Evolutionary conservation across 2,888 invertebrate species (phyloP).

Genomic region (Temnothorax ravouxi): DNA sequence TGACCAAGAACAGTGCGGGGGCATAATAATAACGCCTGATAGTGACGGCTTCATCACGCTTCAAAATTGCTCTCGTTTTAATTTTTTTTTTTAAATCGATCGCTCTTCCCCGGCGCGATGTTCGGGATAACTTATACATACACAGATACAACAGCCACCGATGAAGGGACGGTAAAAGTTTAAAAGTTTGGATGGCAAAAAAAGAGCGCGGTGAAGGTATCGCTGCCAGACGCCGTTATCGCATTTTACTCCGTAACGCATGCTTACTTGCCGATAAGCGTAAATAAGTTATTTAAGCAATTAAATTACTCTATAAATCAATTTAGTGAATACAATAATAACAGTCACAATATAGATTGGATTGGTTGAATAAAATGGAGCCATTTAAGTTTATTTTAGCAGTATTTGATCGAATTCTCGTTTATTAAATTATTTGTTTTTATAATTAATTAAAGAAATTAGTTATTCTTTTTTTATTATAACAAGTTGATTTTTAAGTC

Average conservation of each 20-base stretch:
- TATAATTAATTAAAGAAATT: background rate
- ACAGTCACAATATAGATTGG: background rate
- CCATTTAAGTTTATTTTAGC: background rate
- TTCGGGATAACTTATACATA: background rate
- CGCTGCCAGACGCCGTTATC: constrained; percentile 9
- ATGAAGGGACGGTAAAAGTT: constrained; percentile 27
- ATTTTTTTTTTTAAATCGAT: constrained; percentile 8
- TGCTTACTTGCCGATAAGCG: constrained; percentile 16
- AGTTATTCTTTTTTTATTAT: background rate
- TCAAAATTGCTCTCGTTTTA: constrained; percentile 36
- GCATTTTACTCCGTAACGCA: constrained; percentile 16
- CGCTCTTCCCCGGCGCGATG: background rate
- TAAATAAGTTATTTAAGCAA: constrained; percentile 7
- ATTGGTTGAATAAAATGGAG: background rate
- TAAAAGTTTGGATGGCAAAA: constrained; percentile 35
- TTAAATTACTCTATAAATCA: constrained; percentile 27
- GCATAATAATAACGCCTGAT: constrained; percentile 25
- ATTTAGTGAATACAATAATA: background rate
- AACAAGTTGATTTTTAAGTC: background rate
- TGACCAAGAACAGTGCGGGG: background rate
- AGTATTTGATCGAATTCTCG: background rate
- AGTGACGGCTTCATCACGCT: constrained; percentile 27
- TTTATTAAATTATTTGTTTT: background rate
- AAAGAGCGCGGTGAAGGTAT: constrained; percentile 23
- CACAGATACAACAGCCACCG: background rate